Base-by-base conservation (phyloP, 2,888 invertebrate genomes). In the Macaria liturata region DNA sequence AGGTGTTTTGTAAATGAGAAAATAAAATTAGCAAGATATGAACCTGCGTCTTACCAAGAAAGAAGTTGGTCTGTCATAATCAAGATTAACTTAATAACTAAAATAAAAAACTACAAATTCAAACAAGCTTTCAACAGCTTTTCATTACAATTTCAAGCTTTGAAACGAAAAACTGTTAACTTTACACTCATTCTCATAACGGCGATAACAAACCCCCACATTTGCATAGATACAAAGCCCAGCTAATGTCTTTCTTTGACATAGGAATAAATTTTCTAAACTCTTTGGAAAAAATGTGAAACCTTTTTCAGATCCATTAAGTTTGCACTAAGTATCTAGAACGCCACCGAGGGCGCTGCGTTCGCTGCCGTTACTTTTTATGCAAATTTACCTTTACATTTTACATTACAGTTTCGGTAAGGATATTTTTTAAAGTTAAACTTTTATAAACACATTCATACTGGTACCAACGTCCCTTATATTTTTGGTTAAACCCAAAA, bases 281-380 rank as follows among this genome's bases (percentile, higher is more conserved):
- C 52, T 40, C 34, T 6, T 52, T 48, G 37, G 52, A 52, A 57
- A 48, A 48, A 56, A 42, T 46, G 37, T 45, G 45, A 57, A 48
- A 57, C 9, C 32, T 32, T 57, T 37, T 48, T 40, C 32, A 48
- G 48, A 57, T 52, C 52, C 57, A 57, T 52, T 45, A 57, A 52
- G 32, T 57, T 49, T 57, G 57, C 52, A 52, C 45, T 57, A 45
- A 57, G 52, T 52, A 52, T 52, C 44, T 52, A 20, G 48, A 52
- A 44, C 57, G 46, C 8, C 48, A 43, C 39, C 48, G 40, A 48
- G 51, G 8, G 30, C 52, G 47, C 48, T 52, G 57, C 57, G 52
- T 44, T 45, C 52, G 39, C 48, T 49, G 32, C 45, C 48, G 30
- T 57, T 52, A 52, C 44, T 52, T 57, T 57, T 57, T 52, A 57